Percentiles rank a stretch among this genome's conserved stretches.
These are phyloP conservation scores for Platalea minor DNA, from an alignment of 2,797 vertebrate species.

Conservation along the genomic window DNA sequence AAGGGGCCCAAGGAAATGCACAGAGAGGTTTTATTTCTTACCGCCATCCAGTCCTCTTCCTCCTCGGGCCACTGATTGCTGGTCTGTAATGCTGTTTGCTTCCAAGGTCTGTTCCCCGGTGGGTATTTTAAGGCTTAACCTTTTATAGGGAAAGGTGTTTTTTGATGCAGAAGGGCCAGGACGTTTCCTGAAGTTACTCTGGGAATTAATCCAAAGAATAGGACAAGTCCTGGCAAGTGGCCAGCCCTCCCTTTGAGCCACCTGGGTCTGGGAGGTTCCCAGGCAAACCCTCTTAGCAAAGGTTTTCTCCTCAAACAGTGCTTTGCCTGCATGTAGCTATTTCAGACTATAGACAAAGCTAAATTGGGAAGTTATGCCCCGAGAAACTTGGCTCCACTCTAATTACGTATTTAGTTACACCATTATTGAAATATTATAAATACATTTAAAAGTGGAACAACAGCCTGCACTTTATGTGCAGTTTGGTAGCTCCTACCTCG, in stretches of 20 bases:
- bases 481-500: neutral
- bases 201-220: neutral
- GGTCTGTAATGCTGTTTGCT: neutral
- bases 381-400: neutral
- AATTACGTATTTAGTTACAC: neutral
- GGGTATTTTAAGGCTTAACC: neutral
- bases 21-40: neutral
- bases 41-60: neutral
- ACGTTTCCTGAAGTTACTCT: conserved; percentile 4
- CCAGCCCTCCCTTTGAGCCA: neutral
- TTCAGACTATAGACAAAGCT: neutral
- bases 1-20: conserved; percentile 16
- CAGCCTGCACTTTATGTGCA: neutral
- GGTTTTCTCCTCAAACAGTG: neutral
- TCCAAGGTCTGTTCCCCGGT: neutral
- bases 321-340: neutral
- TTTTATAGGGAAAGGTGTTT: neutral
- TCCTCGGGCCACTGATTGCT: neutral
- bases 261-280: neutral
- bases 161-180: neutral
- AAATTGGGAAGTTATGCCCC: neutral
- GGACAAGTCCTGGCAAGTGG: conserved; percentile 8
- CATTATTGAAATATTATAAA: neutral
- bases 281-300: neutral
- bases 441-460: neutral